phyloP scores from a whole-genome alignment of 1,140 invertebrate genomes.

The Tetraneura akinire region DNA sequence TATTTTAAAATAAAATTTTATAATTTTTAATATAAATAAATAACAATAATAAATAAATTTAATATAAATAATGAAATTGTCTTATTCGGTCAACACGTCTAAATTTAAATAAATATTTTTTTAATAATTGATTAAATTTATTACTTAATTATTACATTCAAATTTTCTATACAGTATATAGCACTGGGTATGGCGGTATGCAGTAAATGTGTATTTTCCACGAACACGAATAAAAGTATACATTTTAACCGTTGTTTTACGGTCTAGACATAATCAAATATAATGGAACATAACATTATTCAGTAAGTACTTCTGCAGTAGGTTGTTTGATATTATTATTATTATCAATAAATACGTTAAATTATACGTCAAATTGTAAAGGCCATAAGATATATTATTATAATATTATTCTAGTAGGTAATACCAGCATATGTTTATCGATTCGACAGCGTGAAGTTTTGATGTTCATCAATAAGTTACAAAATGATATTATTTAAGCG shows the following conservation, averaged over 20 bases:
- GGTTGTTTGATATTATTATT: no score
- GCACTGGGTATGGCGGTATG: no score
- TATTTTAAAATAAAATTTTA: no score
- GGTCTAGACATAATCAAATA: neutral
- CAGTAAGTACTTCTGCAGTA: no score
- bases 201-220: neutral
- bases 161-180: no score
- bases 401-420: neutral
- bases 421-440: neutral
- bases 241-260: neutral
- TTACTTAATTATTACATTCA: no score
- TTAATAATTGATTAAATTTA: no score
- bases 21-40: no score
- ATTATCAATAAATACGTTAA: neutral
- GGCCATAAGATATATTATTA: neutral
- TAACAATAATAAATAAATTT: no score
- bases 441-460: neutral
- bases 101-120: no score
- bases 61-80: no score
- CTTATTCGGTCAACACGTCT: no score
- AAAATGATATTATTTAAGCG: neutral
- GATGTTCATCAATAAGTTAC: neutral
- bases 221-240: neutral
- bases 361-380: neutral
- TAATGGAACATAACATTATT: neutral